A percentile compares a stretch with the other conserved stretches of the same genome.
Evolutionary conservation across 2,113 vertebrate genomes (phyloP).

Genomic region (Catagonus wagneri): DNA sequence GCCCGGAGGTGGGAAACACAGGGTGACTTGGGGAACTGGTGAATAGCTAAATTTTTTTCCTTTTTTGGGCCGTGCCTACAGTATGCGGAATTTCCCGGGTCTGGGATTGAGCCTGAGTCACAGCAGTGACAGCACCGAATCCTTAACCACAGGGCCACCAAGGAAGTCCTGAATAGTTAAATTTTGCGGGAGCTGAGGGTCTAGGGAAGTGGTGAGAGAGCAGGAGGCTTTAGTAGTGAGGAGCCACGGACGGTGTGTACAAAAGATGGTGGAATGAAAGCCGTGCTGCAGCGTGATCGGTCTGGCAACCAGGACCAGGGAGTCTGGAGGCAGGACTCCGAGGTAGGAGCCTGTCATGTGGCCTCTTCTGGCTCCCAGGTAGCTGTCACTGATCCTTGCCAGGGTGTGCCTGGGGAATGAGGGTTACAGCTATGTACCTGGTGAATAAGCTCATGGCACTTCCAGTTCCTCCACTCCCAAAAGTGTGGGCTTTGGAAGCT

Average conservation of each 20-base stretch:
- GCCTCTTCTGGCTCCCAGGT: not conserved
- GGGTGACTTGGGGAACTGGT: not conserved
- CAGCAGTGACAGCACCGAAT: no score
- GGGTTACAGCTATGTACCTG: not conserved
- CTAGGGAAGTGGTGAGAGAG: constrained; percentile 6
- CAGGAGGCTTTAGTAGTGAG: not conserved
- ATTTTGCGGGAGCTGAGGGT: not conserved
- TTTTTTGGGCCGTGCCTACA: no score
- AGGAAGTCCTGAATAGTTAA: no score
- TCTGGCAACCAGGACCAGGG: not conserved
- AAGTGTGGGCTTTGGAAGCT: not conserved
- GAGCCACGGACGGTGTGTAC: not conserved
- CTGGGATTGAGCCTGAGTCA: no score
- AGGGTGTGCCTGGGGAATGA: constrained; percentile 11
- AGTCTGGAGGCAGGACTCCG: not conserved
- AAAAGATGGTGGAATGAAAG: not conserved
- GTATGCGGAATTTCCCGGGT: no score
- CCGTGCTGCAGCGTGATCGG: not conserved
- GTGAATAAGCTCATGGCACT: constrained; percentile 30
- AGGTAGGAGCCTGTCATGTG: not conserved
- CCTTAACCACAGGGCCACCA: no score
- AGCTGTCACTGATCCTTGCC: constrained; percentile 19
- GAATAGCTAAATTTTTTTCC: not conserved
- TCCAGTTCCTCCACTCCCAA: constrained; percentile 28
- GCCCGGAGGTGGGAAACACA: not conserved